Base-by-base conservation (phyloP, 2,797 vertebrate species). In the Diceros bicornis region DNA sequence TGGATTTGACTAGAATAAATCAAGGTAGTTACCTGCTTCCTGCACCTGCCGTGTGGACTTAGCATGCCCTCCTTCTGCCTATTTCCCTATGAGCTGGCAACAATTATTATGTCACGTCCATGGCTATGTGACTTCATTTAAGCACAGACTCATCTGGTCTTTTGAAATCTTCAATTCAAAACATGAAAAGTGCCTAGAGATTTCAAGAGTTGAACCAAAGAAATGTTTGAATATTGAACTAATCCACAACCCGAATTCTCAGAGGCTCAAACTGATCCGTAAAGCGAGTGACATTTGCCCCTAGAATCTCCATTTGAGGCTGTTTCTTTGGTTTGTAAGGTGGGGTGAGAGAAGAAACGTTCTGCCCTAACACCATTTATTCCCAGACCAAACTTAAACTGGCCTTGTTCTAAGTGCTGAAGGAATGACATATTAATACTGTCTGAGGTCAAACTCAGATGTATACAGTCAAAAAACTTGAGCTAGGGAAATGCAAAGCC, bases 21-120 rank as follows among this genome's bases (percentile, higher is more conserved):
- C 66, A 34, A 66, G 77, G 57, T 34, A 52, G 74, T 74, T 77
- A n/a, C 95, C 94, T 91, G 96, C 94, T 90, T 89, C 82, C 68
- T 96, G 84, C 2, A 62, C 84, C 85, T 88, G 37, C 37, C 41
- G 17, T 41, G 79, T 90, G 87, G 21, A 85, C 75, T 66, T 55
- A 64, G 34, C 61, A 7, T 57, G 68, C 4, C 37, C 64, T 72
- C 50, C 27, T 34, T 52, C 50, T 82, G 96, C 32, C 16, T 64
- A 0, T 62, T 27, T 72, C 14, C 47, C 47, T 84, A 1, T 92
- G 77, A 90, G 84, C 61, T 71, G 44, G 81, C 34, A 34, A 25
- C 37, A 14, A 97, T 96, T 98, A 68, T 97, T 96, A 96, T 1
- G 82, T 98, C 96, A 97, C 1, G 2, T 12, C 23, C 34, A 41